These are phyloP conservation scores for Typhlichthys subterraneus DNA, from an alignment of 2,797 vertebrate genomes.

Conservation along the genomic window DNA sequence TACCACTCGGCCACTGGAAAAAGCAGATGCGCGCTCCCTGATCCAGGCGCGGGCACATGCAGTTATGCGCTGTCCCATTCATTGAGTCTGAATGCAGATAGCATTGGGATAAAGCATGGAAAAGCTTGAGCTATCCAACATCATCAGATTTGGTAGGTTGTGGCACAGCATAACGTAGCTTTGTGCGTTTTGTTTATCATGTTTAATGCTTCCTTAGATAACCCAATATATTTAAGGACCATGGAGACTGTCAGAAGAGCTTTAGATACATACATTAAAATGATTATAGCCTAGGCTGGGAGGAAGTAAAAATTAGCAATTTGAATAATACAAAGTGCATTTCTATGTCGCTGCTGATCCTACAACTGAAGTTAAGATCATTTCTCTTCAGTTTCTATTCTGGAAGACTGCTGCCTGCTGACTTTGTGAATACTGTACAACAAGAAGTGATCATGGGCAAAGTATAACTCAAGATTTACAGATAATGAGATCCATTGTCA, in stretches of 20 bases:
- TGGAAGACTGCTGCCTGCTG: conserved; percentile 36
- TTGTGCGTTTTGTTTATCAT: too few relatives aligned
- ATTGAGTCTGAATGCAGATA: conserved; percentile 33
- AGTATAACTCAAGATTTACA: conserved; percentile 5
- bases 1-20: conserved; percentile 36
- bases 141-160: background rate
- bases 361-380: conserved; percentile 28
- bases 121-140: background rate
- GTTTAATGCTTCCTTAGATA: too few relatives aligned
- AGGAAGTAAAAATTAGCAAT: conserved; percentile 37
- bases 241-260: too few relatives aligned
- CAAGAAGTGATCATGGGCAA: background rate
- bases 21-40: conserved; percentile 54
- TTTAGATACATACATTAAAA: too few relatives aligned
- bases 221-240: too few relatives aligned
- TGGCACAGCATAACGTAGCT: too few relatives aligned
- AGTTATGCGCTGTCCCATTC: conserved; percentile 43
- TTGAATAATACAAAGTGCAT: conserved; percentile 40
- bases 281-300: conserved; percentile 16
- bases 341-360: conserved; percentile 61
- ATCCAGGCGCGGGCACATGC: conserved; percentile 52
- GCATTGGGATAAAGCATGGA: background rate
- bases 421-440: conserved; percentile 16
- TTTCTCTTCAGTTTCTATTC: conserved; percentile 38
- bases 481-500: background rate